Percentiles rank a stretch among this genome's conserved stretches.
These are phyloP conservation scores for Carcinoscorpius rotundicauda DNA, from an alignment of 1,140 invertebrate species.

Conservation along the genomic window DNA sequence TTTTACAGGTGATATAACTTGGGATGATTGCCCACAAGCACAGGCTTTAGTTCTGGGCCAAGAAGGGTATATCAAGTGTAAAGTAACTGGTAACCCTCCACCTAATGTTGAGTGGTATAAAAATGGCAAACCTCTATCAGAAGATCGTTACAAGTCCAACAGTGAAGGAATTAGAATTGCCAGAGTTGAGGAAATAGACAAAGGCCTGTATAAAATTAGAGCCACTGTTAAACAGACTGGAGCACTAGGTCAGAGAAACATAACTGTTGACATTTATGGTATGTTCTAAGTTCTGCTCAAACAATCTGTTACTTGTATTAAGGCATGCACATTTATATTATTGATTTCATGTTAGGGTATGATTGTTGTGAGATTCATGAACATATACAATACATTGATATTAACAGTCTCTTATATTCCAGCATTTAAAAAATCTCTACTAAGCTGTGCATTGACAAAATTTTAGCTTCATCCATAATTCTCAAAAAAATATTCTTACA, in stretches of 20 bases:
- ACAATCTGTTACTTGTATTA: background rate
- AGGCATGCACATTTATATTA: background rate
- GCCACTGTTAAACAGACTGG: slow-evolving; percentile 67
- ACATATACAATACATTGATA: background rate
- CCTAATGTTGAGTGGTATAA: slow-evolving; percentile 71
- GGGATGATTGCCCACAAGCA: slow-evolving; percentile 65
- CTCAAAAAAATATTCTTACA: no score
- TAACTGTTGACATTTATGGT: slow-evolving; percentile 56
- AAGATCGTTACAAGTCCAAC: slow-evolving; percentile 57
- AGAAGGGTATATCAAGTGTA: slow-evolving; percentile 61
- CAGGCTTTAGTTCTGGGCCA: slow-evolving; percentile 65
- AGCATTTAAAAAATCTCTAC: background rate
- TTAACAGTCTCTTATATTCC: background rate
- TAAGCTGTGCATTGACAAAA: background rate
- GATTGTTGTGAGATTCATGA: background rate
- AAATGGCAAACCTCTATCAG: slow-evolving; percentile 49
- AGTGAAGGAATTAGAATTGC: slow-evolving; percentile 61
- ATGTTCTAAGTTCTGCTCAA: slow-evolving; percentile 2
- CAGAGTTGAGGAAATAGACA: slow-evolving; percentile 61
- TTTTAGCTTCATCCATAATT: no score
- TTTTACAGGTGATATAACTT: slow-evolving; percentile 63
- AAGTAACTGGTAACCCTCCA: slow-evolving; percentile 67
- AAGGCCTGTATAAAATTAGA: slow-evolving; percentile 70
- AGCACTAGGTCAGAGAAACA: slow-evolving; percentile 54
- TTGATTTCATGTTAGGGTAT: background rate